Evolutionary conservation across 1,140 invertebrate genomes (phyloP).

Genomic region (Zaprionus taronus): DNA sequence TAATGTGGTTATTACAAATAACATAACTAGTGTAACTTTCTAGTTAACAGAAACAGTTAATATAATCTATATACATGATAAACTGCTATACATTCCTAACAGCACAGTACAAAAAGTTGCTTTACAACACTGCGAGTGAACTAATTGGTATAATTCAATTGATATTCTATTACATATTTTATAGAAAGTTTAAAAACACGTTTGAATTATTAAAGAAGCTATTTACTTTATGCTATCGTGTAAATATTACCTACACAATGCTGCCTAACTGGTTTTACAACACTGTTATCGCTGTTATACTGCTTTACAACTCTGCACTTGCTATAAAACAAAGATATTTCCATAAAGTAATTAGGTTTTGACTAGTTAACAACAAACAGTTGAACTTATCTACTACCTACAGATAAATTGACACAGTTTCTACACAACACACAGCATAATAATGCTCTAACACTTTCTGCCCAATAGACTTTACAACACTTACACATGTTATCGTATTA

Average conservation of each 20-base stretch:
- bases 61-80: too few relatives aligned
- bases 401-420: neutral
- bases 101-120: too few relatives aligned
- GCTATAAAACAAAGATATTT: neutral
- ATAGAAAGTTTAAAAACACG: neutral
- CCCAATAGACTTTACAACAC: neutral
- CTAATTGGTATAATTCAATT: too few relatives aligned
- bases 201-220: too few relatives aligned
- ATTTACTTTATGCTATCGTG: neutral
- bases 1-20: too few relatives aligned
- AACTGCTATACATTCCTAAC: too few relatives aligned
- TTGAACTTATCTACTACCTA: too few relatives aligned
- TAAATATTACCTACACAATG: neutral
- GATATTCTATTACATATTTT: neutral
- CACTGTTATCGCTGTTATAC: neutral
- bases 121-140: too few relatives aligned
- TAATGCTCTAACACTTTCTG: neutral
- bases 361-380: neutral
- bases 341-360: neutral
- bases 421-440: too few relatives aligned
- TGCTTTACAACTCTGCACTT: neutral
- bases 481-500: neutral
- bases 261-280: neutral
- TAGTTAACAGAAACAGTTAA: too few relatives aligned
- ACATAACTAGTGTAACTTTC: too few relatives aligned